Conservation (phyloP, 1,140 invertebrate species). For the Halyomorpha halys region DNA sequence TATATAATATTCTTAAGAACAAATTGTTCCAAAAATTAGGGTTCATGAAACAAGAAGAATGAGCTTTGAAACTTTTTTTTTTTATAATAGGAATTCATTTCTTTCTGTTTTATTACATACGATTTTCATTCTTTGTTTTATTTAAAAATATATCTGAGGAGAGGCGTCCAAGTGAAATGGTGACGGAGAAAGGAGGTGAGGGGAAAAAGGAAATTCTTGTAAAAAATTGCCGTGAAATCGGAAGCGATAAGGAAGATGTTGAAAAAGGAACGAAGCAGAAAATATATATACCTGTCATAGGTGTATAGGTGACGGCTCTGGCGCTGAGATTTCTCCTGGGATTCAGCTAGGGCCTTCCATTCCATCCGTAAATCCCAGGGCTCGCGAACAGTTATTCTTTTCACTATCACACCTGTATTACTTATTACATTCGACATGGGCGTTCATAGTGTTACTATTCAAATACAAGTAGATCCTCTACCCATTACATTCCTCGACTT, state of each 20-base stretch:
- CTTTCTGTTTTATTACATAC: too few species aligned
- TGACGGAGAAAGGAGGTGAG: not conserved
- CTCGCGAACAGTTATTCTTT: not conserved
- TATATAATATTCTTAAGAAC: too few species aligned
- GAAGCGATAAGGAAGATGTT: slow-evolving; percentile 13
- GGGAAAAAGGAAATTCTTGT: not conserved
- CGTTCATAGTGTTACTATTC: too few species aligned
- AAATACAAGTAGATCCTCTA: too few species aligned
- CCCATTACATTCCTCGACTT: too few species aligned
- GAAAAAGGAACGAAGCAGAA: slow-evolving; percentile 12
- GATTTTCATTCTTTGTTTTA: not conserved
- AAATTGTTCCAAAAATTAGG: too few species aligned
- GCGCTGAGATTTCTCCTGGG: slow-evolving; percentile 7
- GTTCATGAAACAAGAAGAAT: too few species aligned
- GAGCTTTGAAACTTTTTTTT: too few species aligned
- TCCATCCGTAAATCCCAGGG: not conserved
- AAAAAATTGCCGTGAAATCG: slow-evolving; percentile 10
- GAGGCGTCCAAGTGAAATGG: not conserved
- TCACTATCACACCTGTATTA: too few species aligned
- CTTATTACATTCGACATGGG: too few species aligned
- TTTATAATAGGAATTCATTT: too few species aligned
- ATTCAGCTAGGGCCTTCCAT: not conserved
- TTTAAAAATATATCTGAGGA: not conserved
- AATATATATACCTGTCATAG: slow-evolving; percentile 16
- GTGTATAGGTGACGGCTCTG: not conserved